These are phyloP conservation scores for Brachypalpus laphriformis DNA, from an alignment of 2,888 invertebrate species.

Conservation along the genomic window DNA sequence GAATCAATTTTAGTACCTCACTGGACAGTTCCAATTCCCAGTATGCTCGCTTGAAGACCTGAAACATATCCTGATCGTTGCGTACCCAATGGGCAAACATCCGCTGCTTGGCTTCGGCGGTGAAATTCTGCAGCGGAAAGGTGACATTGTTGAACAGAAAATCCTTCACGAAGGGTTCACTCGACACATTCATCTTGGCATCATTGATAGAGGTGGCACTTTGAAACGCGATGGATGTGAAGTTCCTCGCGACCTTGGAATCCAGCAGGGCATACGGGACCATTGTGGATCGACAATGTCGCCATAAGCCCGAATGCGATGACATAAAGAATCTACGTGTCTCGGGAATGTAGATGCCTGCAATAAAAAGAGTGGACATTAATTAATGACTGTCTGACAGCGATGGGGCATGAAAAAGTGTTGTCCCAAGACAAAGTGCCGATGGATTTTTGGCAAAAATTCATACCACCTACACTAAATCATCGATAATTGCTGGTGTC, in stretches of 20 bases:
- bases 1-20: slow-evolving; percentile 72
- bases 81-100: slow-evolving; percentile 82
- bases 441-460: not conserved
- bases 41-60: slow-evolving; percentile 78
- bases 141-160: slow-evolving; percentile 76
- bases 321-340: slow-evolving; percentile 86
- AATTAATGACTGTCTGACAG: slow-evolving; percentile 5
- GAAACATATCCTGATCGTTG: slow-evolving; percentile 79
- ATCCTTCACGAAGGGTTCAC: slow-evolving; percentile 78
- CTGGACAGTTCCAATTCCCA: slow-evolving; percentile 78
- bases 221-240: slow-evolving; percentile 83
- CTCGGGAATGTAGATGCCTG: slow-evolving; percentile 85
- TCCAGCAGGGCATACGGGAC: slow-evolving; percentile 83
- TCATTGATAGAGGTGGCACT: slow-evolving; percentile 77
- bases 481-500: not conserved
- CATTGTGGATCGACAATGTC: slow-evolving; percentile 81
- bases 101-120: slow-evolving; percentile 78
- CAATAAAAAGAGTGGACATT: slow-evolving; percentile 66
- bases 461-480: not conserved
- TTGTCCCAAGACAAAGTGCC: not conserved
- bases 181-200: slow-evolving; percentile 78
- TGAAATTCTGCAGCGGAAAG: slow-evolving; percentile 76
- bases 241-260: slow-evolving; percentile 84
- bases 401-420: not conserved
- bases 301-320: slow-evolving; percentile 89